phyloP scores from a whole-genome alignment of 2,113 vertebrate species.

The Odontesthes bonariensis region DNA sequence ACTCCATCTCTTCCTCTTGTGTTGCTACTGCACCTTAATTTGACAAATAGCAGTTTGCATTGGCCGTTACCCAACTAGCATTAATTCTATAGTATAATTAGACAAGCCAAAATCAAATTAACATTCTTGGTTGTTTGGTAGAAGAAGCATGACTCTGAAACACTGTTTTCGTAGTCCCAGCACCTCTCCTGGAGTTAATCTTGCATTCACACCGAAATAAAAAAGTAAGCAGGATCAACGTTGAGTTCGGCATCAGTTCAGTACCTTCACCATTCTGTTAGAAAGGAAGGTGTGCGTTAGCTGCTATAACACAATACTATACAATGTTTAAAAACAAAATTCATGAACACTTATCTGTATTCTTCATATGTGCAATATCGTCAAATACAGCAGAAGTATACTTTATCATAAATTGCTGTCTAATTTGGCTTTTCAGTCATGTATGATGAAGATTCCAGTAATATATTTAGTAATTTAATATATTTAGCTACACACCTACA shows the following conservation, averaged over 20 bases:
- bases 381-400: too few species aligned
- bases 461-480: too few species aligned
- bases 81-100: constrained; percentile 15
- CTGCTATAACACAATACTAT: too few species aligned
- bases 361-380: too few species aligned
- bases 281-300: too few species aligned
- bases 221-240: background rate
- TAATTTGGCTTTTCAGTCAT: too few species aligned
- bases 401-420: too few species aligned
- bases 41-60: background rate
- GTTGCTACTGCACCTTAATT: background rate
- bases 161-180: background rate
- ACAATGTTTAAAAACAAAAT: too few species aligned
- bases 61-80: background rate
- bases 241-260: background rate
- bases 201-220: background rate
- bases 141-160: constrained; percentile 4
- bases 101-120: background rate
- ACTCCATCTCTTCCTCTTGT: background rate
- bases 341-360: too few species aligned
- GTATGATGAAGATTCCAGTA: too few species aligned
- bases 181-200: background rate
- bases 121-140: constrained; percentile 1
- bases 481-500: too few species aligned
- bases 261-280: background rate